Evolutionary conservation across 2,797 vertebrate species (phyloP).

Genomic region (Pseudochirops corinnae): DNA sequence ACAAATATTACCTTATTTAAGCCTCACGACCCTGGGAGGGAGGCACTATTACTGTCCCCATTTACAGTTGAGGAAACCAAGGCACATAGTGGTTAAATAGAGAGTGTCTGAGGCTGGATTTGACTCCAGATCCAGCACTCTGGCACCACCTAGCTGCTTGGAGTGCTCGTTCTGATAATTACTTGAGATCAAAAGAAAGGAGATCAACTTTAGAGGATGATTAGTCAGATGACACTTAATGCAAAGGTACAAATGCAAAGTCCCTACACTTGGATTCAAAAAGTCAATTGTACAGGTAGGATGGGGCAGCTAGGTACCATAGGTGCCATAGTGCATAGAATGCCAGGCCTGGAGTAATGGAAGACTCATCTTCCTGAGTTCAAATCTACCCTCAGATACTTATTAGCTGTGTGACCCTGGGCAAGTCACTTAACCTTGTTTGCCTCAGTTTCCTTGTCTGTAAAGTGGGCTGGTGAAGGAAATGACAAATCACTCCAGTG

Average conservation of each 20-base stretch:
- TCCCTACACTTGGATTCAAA: background rate
- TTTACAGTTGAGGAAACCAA: background rate
- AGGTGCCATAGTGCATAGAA: background rate
- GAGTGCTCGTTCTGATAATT: background rate
- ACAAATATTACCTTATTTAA: background rate
- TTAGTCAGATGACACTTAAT: background rate
- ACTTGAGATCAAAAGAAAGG: background rate
- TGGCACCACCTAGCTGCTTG: background rate
- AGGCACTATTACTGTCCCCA: background rate
- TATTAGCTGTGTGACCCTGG: background rate
- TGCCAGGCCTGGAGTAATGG: background rate
- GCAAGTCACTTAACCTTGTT: background rate
- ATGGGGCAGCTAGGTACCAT: background rate
- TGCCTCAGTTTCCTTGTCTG: background rate
- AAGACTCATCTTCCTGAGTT: background rate
- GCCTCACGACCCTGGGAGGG: background rate
- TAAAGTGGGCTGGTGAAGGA: background rate
- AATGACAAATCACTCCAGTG: background rate
- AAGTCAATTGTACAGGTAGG: background rate
- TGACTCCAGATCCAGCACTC: background rate
- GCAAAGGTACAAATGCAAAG: background rate
- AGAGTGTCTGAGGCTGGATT: background rate
- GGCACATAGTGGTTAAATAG: background rate
- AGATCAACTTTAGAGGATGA: background rate
- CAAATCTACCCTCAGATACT: background rate